Conservation (phyloP, 2,888 invertebrate species). For the Stenodema calcarata region DNA sequence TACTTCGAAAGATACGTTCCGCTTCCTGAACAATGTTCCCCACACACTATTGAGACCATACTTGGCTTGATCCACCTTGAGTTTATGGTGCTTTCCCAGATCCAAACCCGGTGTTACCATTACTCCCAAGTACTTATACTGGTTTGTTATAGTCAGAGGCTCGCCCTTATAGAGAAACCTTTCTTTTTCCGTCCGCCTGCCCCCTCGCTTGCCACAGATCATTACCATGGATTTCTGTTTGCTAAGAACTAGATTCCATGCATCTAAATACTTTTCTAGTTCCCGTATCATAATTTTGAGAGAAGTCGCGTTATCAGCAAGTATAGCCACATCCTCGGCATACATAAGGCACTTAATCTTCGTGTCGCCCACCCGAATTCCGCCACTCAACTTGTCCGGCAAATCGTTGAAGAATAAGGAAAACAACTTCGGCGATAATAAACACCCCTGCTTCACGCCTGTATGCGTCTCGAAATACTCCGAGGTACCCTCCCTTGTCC, state of each 20-base stretch:
- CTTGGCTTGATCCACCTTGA: not conserved
- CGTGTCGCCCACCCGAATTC: conserved; percentile 39
- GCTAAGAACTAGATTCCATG: conserved; percentile 53
- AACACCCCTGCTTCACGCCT: conserved; percentile 15
- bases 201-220: conserved; percentile 37
- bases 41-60: not conserved
- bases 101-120: conserved; percentile 2
- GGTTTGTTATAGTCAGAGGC: not conserved
- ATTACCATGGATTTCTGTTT: conserved; percentile 54
- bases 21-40: not conserved
- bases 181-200: not conserved
- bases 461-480: not conserved
- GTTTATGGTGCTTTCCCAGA: not conserved
- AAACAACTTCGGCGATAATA: not conserved
- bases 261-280: conserved; percentile 51
- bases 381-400: not conserved
- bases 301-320: conserved; percentile 39
- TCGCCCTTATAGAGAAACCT: not conserved
- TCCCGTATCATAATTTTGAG: conserved; percentile 51
- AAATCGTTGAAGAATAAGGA: conserved; percentile 11
- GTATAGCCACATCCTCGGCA: conserved; percentile 54
- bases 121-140: conserved; percentile 33
- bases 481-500: not conserved
- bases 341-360: conserved; percentile 50
- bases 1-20: not conserved